Evolutionary conservation across 2,888 invertebrate genomes (phyloP).

Genomic region (Augiades crinisus): DNA sequence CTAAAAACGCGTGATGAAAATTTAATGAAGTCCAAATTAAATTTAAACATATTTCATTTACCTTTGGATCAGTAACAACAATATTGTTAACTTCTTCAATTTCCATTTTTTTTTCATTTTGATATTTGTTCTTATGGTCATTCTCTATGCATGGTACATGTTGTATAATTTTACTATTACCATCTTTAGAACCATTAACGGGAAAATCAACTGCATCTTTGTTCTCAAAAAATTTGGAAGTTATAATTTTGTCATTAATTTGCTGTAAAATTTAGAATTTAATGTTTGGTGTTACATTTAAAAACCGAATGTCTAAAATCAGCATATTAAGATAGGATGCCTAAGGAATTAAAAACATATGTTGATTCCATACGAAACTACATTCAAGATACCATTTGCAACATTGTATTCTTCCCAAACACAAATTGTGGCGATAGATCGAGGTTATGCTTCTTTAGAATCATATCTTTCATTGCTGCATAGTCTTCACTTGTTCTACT

Average conservation of each 20-base stretch:
- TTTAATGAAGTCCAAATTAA: not conserved
- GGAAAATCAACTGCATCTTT: conserved; percentile 23
- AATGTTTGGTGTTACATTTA: no score
- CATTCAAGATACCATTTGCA: conserved; percentile 40
- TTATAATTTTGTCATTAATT: conserved; percentile 43
- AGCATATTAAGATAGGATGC: no score
- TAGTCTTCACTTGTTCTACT: conserved; percentile 48
- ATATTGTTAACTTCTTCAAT: not conserved
- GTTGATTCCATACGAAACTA: no score
- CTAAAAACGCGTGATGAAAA: no score
- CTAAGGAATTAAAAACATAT: no score
- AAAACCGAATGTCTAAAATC: no score
- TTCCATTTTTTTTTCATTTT: not conserved
- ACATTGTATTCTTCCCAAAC: conserved; percentile 51
- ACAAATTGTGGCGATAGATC: conserved; percentile 64
- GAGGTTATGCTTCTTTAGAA: conserved; percentile 59
- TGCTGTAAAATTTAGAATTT: conserved; percentile 39
- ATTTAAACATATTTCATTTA: not conserved
- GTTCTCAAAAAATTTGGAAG: conserved; percentile 58
- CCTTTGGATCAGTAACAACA: conserved; percentile 6
- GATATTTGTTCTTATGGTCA: not conserved
- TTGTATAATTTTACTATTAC: not conserved
- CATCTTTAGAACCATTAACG: conserved; percentile 5
- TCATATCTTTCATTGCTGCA: conserved; percentile 53
- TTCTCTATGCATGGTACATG: not conserved